A percentile compares a stretch with the other conserved stretches of the same genome.
These are phyloP conservation scores for Elgaria multicarinata DNA, from an alignment of 2,113 vertebrate genomes.

Conservation along the genomic window DNA sequence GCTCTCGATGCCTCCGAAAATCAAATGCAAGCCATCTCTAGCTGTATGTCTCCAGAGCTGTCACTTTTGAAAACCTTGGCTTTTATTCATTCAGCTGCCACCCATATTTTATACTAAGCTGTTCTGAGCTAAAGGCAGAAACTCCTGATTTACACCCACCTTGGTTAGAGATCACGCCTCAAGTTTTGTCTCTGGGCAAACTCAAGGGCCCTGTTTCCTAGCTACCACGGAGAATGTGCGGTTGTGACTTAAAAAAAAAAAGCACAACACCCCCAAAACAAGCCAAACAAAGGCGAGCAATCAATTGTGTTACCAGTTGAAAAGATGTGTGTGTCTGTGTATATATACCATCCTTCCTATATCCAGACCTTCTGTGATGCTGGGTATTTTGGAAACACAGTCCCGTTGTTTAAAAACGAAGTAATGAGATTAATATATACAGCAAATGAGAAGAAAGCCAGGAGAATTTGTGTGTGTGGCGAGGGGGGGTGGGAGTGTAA, in stretches of 20 bases:
- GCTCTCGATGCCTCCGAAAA: background rate
- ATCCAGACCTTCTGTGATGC: constrained; percentile 54
- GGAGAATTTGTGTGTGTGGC: background rate
- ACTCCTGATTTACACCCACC: constrained; percentile 14
- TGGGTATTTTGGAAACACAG: constrained; percentile 57
- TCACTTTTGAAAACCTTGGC: constrained; percentile 13
- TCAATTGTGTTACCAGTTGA: constrained; percentile 51
- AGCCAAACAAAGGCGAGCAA: constrained; percentile 47
- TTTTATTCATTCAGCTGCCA: constrained; percentile 11
- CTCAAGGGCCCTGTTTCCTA: constrained; percentile 38
- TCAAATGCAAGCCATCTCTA: background rate
- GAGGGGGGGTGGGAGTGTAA: no score
- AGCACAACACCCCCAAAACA: background rate
- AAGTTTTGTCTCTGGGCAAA: constrained; percentile 7
- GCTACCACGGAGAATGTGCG: constrained; percentile 32
- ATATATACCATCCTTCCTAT: constrained; percentile 52
- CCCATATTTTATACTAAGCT: background rate
- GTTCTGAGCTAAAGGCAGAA: background rate
- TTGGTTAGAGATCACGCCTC: background rate
- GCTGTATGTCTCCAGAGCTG: background rate
- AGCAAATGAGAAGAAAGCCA: constrained; percentile 47
- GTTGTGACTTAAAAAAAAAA: constrained; percentile 41
- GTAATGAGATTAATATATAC: constrained; percentile 75
- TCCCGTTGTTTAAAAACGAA: constrained; percentile 65
- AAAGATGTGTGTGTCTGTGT: constrained; percentile 56